Evolutionary conservation across 64 coral and sea anemone genomes (phyloP), one percentile per base, ranked within the genome.

Genomic region (Exaiptasia diaphana): DNA sequence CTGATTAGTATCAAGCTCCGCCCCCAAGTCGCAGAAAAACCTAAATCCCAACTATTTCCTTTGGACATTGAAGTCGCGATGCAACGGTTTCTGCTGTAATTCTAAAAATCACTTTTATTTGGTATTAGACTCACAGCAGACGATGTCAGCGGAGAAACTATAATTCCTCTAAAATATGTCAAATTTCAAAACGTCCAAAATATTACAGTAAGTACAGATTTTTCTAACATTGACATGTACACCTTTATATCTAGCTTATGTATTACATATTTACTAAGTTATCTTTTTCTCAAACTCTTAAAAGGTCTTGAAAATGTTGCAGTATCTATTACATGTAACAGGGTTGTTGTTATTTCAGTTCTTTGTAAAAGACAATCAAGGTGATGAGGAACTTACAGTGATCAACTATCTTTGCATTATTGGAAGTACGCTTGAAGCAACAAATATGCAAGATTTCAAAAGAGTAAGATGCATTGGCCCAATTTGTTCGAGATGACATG

Each of bases 391-490:
- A 61, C 79, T 88, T 1, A 85, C 95, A 3, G 89, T 85, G 1
- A 80, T 99, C 44, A 85, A 93, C 11, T 99, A 91, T 45, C 68
- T 99, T 48, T 83, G 89, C 39, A 87, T 99, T 10, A 93, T 99
- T 38, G 95, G 95, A 10, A 93, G 80, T 42, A 83, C 95, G 17
- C 18, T 93, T 4, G 95, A 99, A 28, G 42, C 95, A 28, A 99
- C 95, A 0, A 99, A 99, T 71, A 99, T 99, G 90, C 85, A 79
- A 3, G 95, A 92, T 40, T 99, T 99, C 55, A 99, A 99, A 72
- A 64, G 95, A 82, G 95, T 96, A 82, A 96, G 85, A 44, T 34
- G 6, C 18, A 27, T 29, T 17, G 29, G 41, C 49, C 24, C 27
- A 50, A 2, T 49, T 30, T 69, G 24, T 53, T 41, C 0, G 27